Conservation (phyloP, 2,797 vertebrate genomes). For the Falco rusticolus region DNA sequence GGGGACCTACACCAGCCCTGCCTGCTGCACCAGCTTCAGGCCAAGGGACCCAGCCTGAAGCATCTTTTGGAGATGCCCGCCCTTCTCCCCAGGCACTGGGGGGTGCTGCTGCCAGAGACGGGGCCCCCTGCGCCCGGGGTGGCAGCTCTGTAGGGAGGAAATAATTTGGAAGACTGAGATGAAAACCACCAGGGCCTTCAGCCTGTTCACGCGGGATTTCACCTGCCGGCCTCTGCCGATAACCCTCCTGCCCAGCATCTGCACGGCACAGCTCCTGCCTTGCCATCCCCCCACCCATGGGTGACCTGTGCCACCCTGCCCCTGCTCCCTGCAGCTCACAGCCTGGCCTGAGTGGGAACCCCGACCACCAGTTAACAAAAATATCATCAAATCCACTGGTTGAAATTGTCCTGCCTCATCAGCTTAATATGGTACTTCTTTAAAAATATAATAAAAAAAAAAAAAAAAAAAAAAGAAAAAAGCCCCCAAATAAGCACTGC, state of each 20-base stretch:
- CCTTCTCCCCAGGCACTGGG: fast-evolving
- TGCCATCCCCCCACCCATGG: no score
- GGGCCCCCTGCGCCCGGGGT: fast-evolving
- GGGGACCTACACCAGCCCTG: not conserved
- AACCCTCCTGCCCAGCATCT: fast-evolving
- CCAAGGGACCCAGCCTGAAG: not conserved
- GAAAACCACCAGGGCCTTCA: not conserved
- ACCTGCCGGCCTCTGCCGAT: not conserved
- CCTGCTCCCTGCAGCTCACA: not conserved
- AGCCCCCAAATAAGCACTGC: not conserved
- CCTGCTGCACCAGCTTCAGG: fast-evolving
- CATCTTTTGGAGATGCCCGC: fast-evolving
- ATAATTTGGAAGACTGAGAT: not conserved
- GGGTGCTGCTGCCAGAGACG: fast-evolving
- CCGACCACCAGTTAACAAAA: not conserved
- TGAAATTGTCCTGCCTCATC: not conserved
- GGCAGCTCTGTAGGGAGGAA: not conserved
- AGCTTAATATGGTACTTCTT: not conserved
- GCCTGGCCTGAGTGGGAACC: fast-evolving
- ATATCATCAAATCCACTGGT: fast-evolving
- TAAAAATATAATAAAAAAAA: not conserved
- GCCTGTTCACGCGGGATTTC: not conserved
- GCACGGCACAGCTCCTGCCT: not conserved
- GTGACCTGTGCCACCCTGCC: no score
- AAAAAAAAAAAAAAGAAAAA: no score